Percentiles rank a stretch among this genome's conserved stretches.
Evolutionary conservation across 2,113 vertebrate genomes (phyloP).

Genomic region (Tenrec ecaudatus): DNA sequence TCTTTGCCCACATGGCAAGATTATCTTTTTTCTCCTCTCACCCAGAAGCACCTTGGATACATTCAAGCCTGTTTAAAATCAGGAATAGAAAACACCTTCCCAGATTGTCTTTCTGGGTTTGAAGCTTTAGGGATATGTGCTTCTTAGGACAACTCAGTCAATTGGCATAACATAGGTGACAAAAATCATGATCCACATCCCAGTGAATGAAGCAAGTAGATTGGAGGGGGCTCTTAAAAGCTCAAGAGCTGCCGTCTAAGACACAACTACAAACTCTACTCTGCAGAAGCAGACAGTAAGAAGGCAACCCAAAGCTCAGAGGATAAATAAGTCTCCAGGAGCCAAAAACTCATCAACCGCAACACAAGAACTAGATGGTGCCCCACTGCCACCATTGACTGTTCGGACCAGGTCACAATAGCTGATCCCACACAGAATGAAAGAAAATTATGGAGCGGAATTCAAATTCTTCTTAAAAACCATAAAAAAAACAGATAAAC

Average conservation of each 20-base stretch:
- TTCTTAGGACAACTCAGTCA: neutral
- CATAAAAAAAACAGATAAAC: too few species aligned
- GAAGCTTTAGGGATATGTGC: too few species aligned
- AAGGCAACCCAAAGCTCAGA: neutral
- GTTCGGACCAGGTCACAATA: neutral
- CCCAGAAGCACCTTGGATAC: constrained; percentile 42
- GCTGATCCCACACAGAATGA: neutral
- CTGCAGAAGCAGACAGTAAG: neutral
- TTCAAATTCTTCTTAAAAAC: too few species aligned
- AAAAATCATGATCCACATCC: neutral
- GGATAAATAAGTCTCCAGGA: neutral
- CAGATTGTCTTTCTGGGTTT: neutral
- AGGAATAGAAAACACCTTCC: constrained; percentile 29
- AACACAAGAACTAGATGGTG: neutral
- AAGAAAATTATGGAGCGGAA: too few species aligned
- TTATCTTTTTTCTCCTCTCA: constrained; percentile 53
- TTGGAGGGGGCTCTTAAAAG: neutral
- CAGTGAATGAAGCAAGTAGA: neutral
- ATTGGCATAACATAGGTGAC: neutral
- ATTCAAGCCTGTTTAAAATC: constrained; percentile 74
- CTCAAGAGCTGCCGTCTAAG: neutral
- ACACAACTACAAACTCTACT: neutral
- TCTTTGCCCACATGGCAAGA: constrained; percentile 22
- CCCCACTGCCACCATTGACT: neutral
- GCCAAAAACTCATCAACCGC: neutral